phyloP scores from a whole-genome alignment of 1,140 invertebrate genomes.

The Himalopsyche phryganea region DNA sequence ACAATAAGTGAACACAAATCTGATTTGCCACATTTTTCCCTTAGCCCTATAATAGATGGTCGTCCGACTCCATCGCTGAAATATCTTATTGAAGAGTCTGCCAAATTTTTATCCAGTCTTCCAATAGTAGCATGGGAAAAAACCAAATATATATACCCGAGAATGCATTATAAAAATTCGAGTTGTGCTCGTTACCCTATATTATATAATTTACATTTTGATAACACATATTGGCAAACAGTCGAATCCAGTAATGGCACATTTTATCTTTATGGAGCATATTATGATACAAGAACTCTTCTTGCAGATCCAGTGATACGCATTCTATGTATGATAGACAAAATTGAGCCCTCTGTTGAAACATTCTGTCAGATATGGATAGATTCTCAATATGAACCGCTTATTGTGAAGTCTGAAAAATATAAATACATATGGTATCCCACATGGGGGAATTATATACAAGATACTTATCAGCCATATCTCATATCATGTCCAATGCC shows the following conservation, averaged over 20 bases:
- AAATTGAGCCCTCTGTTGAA: slow-evolving; percentile 76
- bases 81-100: slow-evolving; percentile 50
- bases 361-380: slow-evolving; percentile 90
- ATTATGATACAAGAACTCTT: slow-evolving; percentile 75
- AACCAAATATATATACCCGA: slow-evolving; percentile 64
- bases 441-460: slow-evolving; percentile 90
- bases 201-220: slow-evolving; percentile 84
- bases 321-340: slow-evolving; percentile 84
- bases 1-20: too few relatives aligned
- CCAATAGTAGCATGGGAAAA: slow-evolving; percentile 78
- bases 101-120: slow-evolving; percentile 69
- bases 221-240: slow-evolving; percentile 88
- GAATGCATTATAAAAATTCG: slow-evolving; percentile 65
- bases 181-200: slow-evolving; percentile 77
- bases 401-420: slow-evolving; percentile 74
- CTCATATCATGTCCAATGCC: slow-evolving; percentile 84
- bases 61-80: too few relatives aligned
- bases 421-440: slow-evolving; percentile 92
- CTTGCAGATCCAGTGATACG: slow-evolving; percentile 74
- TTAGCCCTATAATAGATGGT: too few relatives aligned
- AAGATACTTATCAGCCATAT: slow-evolving; percentile 87
- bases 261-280: slow-evolving; percentile 85
- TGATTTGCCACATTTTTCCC: too few relatives aligned
- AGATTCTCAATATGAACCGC: slow-evolving; percentile 72
- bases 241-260: slow-evolving; percentile 75